These are phyloP conservation scores for Chirona hameri DNA, from an alignment of 2,888 invertebrate genomes.

Conservation along the genomic window DNA sequence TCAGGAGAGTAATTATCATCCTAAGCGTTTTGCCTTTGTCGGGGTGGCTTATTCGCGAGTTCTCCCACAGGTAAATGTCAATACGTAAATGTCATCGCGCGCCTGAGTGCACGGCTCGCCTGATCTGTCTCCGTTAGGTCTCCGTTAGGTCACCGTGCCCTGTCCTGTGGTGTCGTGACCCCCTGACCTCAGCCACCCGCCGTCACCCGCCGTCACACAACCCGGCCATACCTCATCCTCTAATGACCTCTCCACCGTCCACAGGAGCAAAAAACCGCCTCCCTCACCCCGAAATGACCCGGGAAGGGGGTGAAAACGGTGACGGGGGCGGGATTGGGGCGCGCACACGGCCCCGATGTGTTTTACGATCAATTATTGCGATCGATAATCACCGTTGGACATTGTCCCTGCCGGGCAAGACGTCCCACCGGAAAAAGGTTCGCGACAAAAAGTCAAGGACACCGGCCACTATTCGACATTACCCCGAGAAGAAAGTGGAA, in stretches of 20 bases:
- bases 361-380: constrained; percentile 14
- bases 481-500: constrained; percentile 2
- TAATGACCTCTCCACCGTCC: background rate
- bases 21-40: no score
- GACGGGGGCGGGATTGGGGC: background rate
- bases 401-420: background rate
- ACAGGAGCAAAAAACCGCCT: background rate
- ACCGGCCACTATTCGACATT: background rate
- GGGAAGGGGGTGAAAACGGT: constrained; percentile 3
- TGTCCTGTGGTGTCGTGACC: background rate
- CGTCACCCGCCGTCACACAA: background rate
- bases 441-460: background rate
- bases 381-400: background rate
- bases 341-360: background rate
- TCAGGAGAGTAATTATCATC: no score
- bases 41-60: no score
- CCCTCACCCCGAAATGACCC: background rate
- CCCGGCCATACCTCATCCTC: background rate
- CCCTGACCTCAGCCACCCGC: background rate
- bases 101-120: no score
- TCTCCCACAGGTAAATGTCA: no score
- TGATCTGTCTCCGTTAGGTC: no score
- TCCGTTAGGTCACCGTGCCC: no score
- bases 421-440: background rate
- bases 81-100: no score